Conservation (phyloP, 2,113 vertebrate genomes). For the Psilopogon haemacephalus region DNA sequence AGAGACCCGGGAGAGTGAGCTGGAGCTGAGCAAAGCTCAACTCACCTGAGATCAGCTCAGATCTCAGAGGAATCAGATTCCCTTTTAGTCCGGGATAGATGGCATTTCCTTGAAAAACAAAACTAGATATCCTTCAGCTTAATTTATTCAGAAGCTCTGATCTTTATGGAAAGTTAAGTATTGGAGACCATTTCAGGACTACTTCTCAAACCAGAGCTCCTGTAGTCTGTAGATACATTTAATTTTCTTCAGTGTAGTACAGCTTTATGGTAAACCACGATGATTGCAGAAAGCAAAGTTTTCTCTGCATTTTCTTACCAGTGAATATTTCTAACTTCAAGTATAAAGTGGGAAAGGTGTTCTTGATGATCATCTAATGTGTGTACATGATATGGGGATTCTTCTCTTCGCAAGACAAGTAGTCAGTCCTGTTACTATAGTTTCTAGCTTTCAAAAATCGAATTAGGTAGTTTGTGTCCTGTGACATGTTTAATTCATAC, state of each 20-base stretch:
- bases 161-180: not conserved
- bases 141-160: not conserved
- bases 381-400: not conserved
- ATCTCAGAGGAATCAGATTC: not conserved
- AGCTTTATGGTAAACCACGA: not conserved
- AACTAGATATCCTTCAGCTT: not conserved
- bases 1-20: not conserved
- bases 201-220: not conserved
- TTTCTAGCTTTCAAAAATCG: not conserved
- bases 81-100: not conserved
- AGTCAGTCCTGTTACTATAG: not conserved
- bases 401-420: not conserved
- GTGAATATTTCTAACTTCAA: not conserved
- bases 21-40: not conserved
- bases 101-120: constrained; percentile 24
- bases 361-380: not conserved
- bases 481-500: not conserved
- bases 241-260: accelerated
- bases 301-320: not conserved
- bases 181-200: not conserved
- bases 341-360: not conserved
- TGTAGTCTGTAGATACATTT: not conserved
- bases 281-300: not conserved
- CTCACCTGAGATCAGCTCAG: not conserved
- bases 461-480: not conserved